phyloP scores from a whole-genome alignment of 2,113 vertebrate species.

The Agapornis roseicollis region DNA sequence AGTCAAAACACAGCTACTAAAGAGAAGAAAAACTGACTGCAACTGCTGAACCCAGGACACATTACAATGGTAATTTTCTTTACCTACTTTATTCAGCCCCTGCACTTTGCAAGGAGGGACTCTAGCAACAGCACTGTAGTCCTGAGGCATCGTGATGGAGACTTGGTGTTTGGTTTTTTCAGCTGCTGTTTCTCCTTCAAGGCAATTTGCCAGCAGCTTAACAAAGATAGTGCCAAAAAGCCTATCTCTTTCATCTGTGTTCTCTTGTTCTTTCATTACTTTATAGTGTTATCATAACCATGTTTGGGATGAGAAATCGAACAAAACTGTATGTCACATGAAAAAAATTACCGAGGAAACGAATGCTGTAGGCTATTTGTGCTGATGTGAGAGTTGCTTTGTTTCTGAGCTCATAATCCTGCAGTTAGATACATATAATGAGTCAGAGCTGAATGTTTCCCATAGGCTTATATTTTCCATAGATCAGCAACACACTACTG shows the following conservation, averaged over 20 bases:
- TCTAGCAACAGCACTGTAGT: slow-evolving; percentile 2
- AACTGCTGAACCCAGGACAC: too few species aligned
- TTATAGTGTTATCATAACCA: not conserved
- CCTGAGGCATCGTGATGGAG: not conserved
- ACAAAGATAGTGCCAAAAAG: not conserved
- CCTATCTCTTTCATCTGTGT: not conserved
- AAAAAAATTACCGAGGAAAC: not conserved
- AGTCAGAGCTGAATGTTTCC: not conserved
- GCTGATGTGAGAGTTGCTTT: not conserved
- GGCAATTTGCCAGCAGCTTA: not conserved
- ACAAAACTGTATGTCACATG: not conserved
- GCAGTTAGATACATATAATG: not conserved
- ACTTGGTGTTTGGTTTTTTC: not conserved
- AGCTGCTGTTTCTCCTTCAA: not conserved
- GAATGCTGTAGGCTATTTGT: not conserved
- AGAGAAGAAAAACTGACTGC: too few species aligned
- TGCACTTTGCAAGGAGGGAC: not conserved
- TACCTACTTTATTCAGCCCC: not conserved
- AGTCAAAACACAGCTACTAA: too few species aligned
- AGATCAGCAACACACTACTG: not conserved
- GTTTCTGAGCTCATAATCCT: not conserved
- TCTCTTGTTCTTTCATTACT: not conserved
- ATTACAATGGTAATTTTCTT: slow-evolving; percentile 31
- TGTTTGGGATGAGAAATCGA: not conserved
- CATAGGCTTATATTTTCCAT: not conserved